A percentile compares a stretch with the other conserved stretches of the same genome.
Conservation (phyloP, 2,113 vertebrate species). For the Ivindomyrus marchei region DNA sequence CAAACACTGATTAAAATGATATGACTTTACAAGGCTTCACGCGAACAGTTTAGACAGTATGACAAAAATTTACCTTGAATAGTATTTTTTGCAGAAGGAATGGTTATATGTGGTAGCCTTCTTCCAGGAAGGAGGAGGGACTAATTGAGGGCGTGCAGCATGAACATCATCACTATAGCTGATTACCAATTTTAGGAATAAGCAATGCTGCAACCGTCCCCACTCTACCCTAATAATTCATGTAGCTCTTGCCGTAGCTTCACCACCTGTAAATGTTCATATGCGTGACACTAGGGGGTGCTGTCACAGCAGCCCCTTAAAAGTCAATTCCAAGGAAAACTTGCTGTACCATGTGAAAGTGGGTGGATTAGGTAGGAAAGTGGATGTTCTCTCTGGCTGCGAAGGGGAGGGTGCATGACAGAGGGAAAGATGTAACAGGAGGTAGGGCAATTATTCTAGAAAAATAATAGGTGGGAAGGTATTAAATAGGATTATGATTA, state of each 20-base stretch:
- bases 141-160: too few relatives aligned
- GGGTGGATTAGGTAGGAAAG: background rate
- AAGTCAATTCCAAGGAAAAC: background rate
- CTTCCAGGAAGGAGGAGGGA: too few relatives aligned
- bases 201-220: too few relatives aligned
- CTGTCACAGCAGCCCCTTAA: background rate
- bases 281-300: background rate
- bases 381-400: background rate
- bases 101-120: too few relatives aligned
- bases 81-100: too few relatives aligned
- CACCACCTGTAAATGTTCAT: background rate
- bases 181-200: too few relatives aligned
- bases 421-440: background rate
- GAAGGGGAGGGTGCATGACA: background rate
- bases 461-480: background rate
- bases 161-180: too few relatives aligned
- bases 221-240: background rate
- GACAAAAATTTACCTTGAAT: too few relatives aligned
- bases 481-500: background rate
- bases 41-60: too few relatives aligned
- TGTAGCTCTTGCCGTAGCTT: background rate
- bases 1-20: too few relatives aligned
- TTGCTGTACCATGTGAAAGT: background rate
- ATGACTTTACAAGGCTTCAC: too few relatives aligned
- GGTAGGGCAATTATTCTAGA: background rate